Evolutionary conservation across 2,888 invertebrate species (phyloP), one percentile per base, ranked within the genome.

Genomic region (Argyresthia goedartella): DNA sequence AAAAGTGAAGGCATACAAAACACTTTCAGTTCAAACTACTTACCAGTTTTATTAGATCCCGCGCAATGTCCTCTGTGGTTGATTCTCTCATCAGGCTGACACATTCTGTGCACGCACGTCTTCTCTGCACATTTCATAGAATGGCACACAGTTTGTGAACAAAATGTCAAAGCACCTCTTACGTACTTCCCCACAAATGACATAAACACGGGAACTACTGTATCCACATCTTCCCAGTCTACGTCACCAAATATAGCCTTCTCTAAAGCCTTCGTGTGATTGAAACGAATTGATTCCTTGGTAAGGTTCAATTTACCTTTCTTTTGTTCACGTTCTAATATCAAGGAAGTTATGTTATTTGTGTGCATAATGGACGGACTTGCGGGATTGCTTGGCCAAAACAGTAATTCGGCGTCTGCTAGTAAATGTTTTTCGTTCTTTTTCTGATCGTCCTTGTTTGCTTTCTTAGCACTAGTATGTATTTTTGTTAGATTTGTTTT

Each of bases 111-210:
- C 1, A 72, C 54, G 55, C 85, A 86, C 10, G 57, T 63, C 62
- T 81, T 81, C 43, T 78, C 64, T 9, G 60, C 65, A 56, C 86
- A 86, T 60, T 82, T 82, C 72, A 85, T 77, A 34, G 86, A 86
- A 59, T 80, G 81, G 54, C 85, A 86, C 57, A 70, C 60, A 48
- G 57, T 69, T 52, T 76, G 63, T 3, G 85, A 82, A 57, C 85
- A 86, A 57, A 85, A 78, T 43, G 85, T 82, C 58, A 86, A 60
- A 49, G 74, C 63, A 15, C 85, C 85, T 53, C 60, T 70, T n/a
- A 81, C 68, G 57, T 86, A 80, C 72, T 86, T 86, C 10, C 86
- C 86, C 8, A 84, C 69, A 55, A 82, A 81, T 9, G 81, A 80
- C 60, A 81, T 67, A 53, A 85, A 81, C 10, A 74, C 73, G 14